Evolutionary conservation across 1,140 invertebrate genomes (phyloP), one percentile per base, ranked within the genome.

Genomic region (Maniola jurtina): DNA sequence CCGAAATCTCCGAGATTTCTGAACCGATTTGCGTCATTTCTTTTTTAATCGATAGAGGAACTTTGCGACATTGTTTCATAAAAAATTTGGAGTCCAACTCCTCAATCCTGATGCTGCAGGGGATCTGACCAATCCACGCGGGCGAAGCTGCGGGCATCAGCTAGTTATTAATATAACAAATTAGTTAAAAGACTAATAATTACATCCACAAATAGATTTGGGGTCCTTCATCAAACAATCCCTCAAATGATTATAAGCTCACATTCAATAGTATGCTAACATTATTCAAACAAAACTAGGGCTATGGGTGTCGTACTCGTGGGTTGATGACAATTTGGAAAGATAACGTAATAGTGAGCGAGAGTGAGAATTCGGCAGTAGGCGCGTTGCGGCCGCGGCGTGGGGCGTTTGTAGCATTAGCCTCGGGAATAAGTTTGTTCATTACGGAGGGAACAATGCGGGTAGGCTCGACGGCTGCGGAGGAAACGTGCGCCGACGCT

Each of bases 401-500:
- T 35, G 13, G 66, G 68, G 71, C 70, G 72, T 82, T 87, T 79
- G 80, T 75, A 83, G 80, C 75, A 83, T 87, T 88, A 89, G 84
- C 78, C 73, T 79, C 76, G 74, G 76, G 81, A 85, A 85, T 88
- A 90, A 90, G 86, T 90, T 90, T 86, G 86, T 90, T 90, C 88
- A 90, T 90, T 90, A 90, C 81, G 68, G 56, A 64, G 76, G 69
- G 81, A 88, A 90, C 86, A 88, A 88, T 76, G 79, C 79, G 67
- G 77, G 66, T 81, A 85, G 87, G 85, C 87, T 83, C 86, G 83
- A 77, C 84, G 84, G 81, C 77, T 79, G 80, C 66, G 76, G 77
- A 88, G 86, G 88, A 90, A 88, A 89, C 84, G 84, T 88, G 86
- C 84, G 86, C 85, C 84, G 81, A 88, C 88, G 86, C 85, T 77